Percentiles rank a stretch among this genome's conserved stretches.
These are phyloP conservation scores for Stylophora pistillata DNA, from an alignment of 64 coral and sea anemone genomes.

Conservation along the genomic window DNA sequence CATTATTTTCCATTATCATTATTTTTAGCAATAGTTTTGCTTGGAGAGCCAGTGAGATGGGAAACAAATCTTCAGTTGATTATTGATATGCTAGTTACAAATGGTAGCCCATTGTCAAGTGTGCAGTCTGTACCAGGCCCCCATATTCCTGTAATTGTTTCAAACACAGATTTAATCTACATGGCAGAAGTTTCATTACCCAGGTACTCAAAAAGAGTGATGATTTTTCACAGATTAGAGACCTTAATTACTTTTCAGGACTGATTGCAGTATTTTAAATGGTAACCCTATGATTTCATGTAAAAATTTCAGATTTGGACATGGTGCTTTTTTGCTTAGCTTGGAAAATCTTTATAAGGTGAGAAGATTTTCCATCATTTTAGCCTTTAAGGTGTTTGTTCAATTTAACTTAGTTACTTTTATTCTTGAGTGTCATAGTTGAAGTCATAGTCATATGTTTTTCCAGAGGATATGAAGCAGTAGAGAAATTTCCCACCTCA, in stretches of 20 bases:
- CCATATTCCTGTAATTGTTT: conserved; percentile 73
- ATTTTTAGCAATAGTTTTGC: conserved; percentile 58
- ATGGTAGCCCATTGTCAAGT: conserved; percentile 42
- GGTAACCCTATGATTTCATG: not conserved
- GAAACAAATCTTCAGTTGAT: conserved; percentile 75
- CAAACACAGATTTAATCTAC: conserved; percentile 77
- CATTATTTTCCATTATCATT: not conserved
- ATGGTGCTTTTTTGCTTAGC: conserved; percentile 81
- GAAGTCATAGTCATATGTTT: no score
- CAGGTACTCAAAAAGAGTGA: conserved; percentile 18
- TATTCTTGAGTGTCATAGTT: not conserved
- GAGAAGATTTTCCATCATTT: no score
- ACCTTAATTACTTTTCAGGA: no score
- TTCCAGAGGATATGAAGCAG: no score
- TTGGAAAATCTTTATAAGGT: conserved; percentile 81
- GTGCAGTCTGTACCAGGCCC: not conserved
- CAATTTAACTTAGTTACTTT: no score
- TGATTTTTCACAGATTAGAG: no score
- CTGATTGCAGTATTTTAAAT: not conserved
- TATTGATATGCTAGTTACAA: conserved; percentile 72
- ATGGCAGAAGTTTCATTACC: conserved; percentile 69
- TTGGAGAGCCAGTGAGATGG: conserved; percentile 83
- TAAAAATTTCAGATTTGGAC: conserved; percentile 66
- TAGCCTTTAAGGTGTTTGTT: no score
- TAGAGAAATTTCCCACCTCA: no score